Evolutionary conservation across 1,140 invertebrate species (phyloP).

Genomic region (Drosophila hydei): DNA sequence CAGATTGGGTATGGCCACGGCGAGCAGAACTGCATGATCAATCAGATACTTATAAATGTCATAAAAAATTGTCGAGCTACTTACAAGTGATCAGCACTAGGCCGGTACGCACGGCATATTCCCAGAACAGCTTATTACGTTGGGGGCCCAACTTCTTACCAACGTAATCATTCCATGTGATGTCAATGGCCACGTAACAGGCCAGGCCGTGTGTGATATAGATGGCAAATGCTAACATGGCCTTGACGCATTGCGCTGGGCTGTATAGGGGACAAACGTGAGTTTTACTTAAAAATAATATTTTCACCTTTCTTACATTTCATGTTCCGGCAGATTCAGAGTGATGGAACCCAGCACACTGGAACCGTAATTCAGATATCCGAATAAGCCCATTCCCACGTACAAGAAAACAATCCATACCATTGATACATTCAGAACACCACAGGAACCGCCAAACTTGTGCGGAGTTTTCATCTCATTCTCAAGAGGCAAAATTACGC

Average conservation of each 20-base stretch:
- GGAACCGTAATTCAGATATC: constrained; percentile 89
- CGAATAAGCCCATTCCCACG: constrained; percentile 89
- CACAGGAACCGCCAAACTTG: constrained; percentile 87
- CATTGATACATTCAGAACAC: constrained; percentile 91
- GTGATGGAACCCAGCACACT: constrained; percentile 87
- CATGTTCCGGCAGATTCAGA: constrained; percentile 86
- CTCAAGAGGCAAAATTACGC: constrained; percentile 91
- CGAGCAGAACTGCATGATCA: constrained; percentile 88
- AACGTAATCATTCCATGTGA: constrained; percentile 91
- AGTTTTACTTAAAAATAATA: constrained; percentile 43
- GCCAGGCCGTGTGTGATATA: constrained; percentile 93
- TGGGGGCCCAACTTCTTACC: constrained; percentile 71
- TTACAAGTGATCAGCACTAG: constrained; percentile 92
- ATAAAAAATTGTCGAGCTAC: constrained; percentile 71
- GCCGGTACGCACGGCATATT: constrained; percentile 88
- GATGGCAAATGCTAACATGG: constrained; percentile 91
- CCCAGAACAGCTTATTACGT: constrained; percentile 85
- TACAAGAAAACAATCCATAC: constrained; percentile 88
- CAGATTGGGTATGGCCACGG: constrained; percentile 91
- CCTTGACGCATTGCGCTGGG: constrained; percentile 88
- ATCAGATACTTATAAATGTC: neutral
- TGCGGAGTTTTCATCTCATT: constrained; percentile 92
- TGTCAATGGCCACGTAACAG: constrained; percentile 94
- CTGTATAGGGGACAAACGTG: constrained; percentile 72
- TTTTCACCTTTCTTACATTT: constrained; percentile 84